These are phyloP conservation scores for Strigamia maritima DNA, from an alignment of 2,888 invertebrate genomes.

Conservation along the genomic window DNA sequence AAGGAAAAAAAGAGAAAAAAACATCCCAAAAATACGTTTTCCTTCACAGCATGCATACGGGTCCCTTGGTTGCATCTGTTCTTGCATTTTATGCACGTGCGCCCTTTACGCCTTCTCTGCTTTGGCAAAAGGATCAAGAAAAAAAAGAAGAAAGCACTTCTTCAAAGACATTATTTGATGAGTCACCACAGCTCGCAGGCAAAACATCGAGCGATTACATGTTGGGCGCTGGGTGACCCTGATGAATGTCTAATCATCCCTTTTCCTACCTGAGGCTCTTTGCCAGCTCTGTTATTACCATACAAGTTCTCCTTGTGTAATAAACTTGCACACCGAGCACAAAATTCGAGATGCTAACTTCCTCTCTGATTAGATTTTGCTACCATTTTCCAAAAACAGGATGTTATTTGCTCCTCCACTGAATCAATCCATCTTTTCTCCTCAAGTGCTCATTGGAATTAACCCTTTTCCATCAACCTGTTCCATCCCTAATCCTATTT, in stretches of 20 bases:
- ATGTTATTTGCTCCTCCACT: slow-evolving; percentile 5
- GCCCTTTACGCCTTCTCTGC: slow-evolving; percentile 23
- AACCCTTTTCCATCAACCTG: not conserved
- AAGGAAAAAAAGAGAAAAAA: not conserved
- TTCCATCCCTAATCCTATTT: not conserved
- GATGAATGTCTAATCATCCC: slow-evolving; percentile 27
- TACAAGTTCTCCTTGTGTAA: slow-evolving; percentile 25
- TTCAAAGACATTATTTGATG: slow-evolving; percentile 28
- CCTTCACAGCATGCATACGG: slow-evolving; percentile 13
- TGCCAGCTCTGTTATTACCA: slow-evolving; percentile 27
- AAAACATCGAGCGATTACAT: slow-evolving; percentile 24
- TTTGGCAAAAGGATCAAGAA: slow-evolving; percentile 24
- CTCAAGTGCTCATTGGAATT: not conserved
- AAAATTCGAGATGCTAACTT: slow-evolving; percentile 14
- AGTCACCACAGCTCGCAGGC: slow-evolving; percentile 26
- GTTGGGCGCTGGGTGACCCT: slow-evolving; percentile 21
- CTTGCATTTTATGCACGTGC: slow-evolving; percentile 27
- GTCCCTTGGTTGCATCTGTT: slow-evolving; percentile 22
- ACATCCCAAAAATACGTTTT: slow-evolving; percentile 16
- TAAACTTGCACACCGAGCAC: slow-evolving; percentile 2
- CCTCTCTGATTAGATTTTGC: slow-evolving; percentile 10
- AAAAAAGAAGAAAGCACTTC: slow-evolving; percentile 27
- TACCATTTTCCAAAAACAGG: slow-evolving; percentile 11
- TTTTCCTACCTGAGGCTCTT: slow-evolving; percentile 24
- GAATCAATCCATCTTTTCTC: not conserved